Base-by-base conservation (phyloP, 53 echinoderm and acorn worm genomes). In the Holothuria scabra region DNA sequence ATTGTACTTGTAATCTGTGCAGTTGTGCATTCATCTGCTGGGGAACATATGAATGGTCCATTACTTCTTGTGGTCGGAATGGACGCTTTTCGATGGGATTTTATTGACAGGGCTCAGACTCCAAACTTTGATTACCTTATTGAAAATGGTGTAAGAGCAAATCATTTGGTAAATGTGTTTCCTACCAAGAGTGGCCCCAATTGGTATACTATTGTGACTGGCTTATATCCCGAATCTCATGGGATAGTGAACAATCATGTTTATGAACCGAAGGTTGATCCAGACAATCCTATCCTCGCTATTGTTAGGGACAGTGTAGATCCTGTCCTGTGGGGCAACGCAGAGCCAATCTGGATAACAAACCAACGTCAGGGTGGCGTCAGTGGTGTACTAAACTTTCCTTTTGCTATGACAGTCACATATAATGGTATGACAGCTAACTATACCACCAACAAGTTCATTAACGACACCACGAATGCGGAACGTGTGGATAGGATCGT, bases 11-110 rank as follows among this genome's bases (percentile, higher is more conserved):
- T 52, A 16, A 52, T 52, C 18, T 52, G 52, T 1, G 14, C 44
- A 44, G 5, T 7, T 52, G 52, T 18, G 14, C 16, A 16, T 2
- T 18, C 52, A 16, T 52, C 52, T 52, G 52, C 18, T 52, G 52
- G 52, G 18, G 52, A 64, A 64, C 64, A 26, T 21, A 26, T 57
- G 26, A 56, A 59, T 0, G 67, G 63, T 6, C 86, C 87, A 1
- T 86, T 92, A 21, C 87, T 93, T 34, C 68, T 97, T 38, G 61
- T 97, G 56, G 85, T 97, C 28, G 94, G 92, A 30, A 92, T 97
- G 59, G 97, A 97, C 80, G 87, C 94, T 48, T 97, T 97, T 63
- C 90, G 97, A 34, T 94, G 88, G 86, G 94, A 97, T 56, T 97
- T 94, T 76, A 60, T 92, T 11, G 65, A 89, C 60, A 84, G 84